Evolutionary conservation across 2,797 vertebrate genomes (phyloP), one percentile per base, ranked within the genome.

Genomic region (Decapterus maruadsi): DNA sequence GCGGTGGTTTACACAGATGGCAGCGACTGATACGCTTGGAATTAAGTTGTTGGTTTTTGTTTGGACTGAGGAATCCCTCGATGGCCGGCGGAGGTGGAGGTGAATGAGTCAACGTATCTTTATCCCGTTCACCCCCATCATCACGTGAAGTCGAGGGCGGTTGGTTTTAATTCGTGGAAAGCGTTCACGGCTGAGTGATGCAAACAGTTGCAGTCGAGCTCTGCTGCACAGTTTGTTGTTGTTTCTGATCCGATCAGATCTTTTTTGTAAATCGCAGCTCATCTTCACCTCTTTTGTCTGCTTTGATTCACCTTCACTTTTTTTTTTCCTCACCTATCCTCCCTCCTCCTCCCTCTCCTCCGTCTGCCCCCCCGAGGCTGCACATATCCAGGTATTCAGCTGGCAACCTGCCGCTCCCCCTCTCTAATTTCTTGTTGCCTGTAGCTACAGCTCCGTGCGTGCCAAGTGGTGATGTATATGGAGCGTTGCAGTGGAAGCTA

Each of bases 371-470:
- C 83, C 45, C 43, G 26, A 38, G 69, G 87, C 83, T 64, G 29
- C 76, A 58, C 65, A 77, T 55, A 67, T 82, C 42, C 73, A 82
- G 81, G 82, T 80, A 87, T 87, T 89, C 82, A 51, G 16, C 78
- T 78, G 83, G 78, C 80, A 66, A 9, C 57, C 72, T 3, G 17
- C 74, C 71, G 17, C 64, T 31, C 26, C 81, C 81, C 73, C 54
- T 81, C 82, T 86, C 82, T 82, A 75, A 87, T 88, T 85, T 88
- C 78, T 80, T 7, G 72, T 82, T 85, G 77, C 90, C 84, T 29
- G 48, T 75, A 59, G 90, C 84, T 59, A 89, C 72, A 1, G 45
- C 14, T 19, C 6, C 45, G 17, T 17, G 13, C 7, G 26, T 78
- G 82, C 84, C 82, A 88, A 76, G 43, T 11, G 61, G 70, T 82